These are phyloP conservation scores for Gymnogyps californianus DNA, from an alignment of 2,113 vertebrate genomes.

Conservation along the genomic window DNA sequence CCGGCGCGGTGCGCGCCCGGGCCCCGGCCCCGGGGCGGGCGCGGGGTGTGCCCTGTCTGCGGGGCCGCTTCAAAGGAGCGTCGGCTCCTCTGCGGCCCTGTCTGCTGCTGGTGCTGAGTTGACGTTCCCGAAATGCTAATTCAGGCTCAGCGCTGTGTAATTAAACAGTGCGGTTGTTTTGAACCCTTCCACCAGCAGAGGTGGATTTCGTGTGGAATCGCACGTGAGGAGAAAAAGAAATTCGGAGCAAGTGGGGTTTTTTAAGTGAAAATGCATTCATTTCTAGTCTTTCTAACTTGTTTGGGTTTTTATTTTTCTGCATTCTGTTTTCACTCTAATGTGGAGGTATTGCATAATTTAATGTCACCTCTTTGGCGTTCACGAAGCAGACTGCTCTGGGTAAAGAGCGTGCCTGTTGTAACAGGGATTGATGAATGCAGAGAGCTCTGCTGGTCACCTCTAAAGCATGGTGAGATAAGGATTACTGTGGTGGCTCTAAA, in stretches of 20 bases:
- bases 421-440: not conserved
- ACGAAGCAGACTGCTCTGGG: not conserved
- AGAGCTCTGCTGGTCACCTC: not conserved
- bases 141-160: not conserved
- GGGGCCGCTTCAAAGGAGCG: not conserved
- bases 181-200: not conserved
- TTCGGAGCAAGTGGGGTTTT: fast-evolving
- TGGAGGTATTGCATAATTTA: not conserved
- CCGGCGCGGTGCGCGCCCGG: not conserved
- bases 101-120: not conserved
- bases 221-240: not conserved
- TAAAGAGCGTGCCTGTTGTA: not conserved
- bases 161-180: not conserved
- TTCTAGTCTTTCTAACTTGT: not conserved
- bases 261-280: fast-evolving
- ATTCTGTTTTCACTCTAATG: fast-evolving
- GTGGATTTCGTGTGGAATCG: not conserved
- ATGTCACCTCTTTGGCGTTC: not conserved
- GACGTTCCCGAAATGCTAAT: not conserved
- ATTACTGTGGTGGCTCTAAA: not conserved
- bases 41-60: not conserved
- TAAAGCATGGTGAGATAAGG: fast-evolving
- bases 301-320: not conserved
- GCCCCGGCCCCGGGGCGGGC: not conserved
- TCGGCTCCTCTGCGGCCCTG: not conserved